These are phyloP conservation scores for Tylochromis polylepis DNA, from an alignment of 2,113 vertebrate species.

Conservation along the genomic window DNA sequence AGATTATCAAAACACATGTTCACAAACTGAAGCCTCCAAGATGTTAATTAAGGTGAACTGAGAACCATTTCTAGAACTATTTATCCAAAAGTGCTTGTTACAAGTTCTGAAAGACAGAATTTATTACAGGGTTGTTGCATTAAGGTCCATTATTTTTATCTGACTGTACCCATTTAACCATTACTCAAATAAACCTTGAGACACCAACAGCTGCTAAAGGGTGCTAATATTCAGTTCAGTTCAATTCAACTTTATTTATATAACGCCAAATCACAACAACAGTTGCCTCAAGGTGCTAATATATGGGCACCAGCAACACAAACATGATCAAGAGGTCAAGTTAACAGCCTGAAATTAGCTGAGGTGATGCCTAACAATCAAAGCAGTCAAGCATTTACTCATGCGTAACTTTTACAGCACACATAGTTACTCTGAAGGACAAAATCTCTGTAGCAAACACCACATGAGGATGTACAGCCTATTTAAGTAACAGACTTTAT, in stretches of 20 bases:
- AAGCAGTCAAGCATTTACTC: not conserved
- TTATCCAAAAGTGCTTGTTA: not conserved
- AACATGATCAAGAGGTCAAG: not conserved
- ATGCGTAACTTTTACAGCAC: not conserved
- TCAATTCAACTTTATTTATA: not conserved
- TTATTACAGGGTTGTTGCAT: not conserved
- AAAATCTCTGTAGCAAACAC: not conserved
- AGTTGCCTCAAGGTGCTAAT: not conserved
- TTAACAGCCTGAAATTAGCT: not conserved
- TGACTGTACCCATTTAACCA: fast-evolving
- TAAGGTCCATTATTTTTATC: not conserved
- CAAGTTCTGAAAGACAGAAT: not conserved
- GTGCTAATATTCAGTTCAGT: not conserved
- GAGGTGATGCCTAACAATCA: not conserved
- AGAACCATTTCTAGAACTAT: not conserved
- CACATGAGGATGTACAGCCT: not conserved
- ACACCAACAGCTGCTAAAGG: not conserved
- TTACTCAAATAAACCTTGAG: not conserved
- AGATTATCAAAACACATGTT: not conserved
- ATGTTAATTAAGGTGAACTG: not conserved
- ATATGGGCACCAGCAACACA: not conserved
- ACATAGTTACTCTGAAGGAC: not conserved
- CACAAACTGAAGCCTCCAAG: not conserved
- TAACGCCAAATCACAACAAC: not conserved
- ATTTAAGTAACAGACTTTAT: not conserved